Evolutionary conservation across 2,113 vertebrate species (phyloP), one percentile per base, ranked within the genome.

Genomic region (Caretta caretta): DNA sequence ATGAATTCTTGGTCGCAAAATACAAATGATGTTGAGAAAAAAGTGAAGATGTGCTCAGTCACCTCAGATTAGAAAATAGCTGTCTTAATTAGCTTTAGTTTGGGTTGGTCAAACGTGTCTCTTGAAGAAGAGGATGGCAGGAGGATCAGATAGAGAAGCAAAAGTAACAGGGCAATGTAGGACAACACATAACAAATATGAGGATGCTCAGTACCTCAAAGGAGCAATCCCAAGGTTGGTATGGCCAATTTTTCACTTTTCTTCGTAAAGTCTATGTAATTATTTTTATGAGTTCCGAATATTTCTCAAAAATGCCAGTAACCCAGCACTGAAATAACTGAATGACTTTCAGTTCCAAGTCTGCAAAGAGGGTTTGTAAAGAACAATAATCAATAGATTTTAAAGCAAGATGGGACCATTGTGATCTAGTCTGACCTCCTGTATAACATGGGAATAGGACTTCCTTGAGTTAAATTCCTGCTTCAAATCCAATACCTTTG

Each of bases 231-330:
- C 24, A 49, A 10, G 84, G 79, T 12, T 81, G 3, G 12, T 80
- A 93, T 86, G 88, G 83, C 50, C 48, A 76, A 42, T 65, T 90
- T 90, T 86, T 90, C 22, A 86, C 75, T 88, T 90, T 57, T 49
- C 87, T 80, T 90, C 83, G 85, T 46, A 51, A 90, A 86, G 57
- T 83, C 81, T 29, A 83, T 62, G 35, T 54, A 8, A 85, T 80
- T 85, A 31, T 93, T 48, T 65, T 81, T 46, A 35, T 19, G 50
- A 50, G 16, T 38, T 93, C 75, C 84, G 53, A 22, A 91, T 82
- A 56, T 50, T 84, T 87, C 59, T 49, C 5, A 56, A 78, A 35
- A 29, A 50, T 90, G 38, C 89, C 90, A 85, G 84, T 87, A 85
- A 50, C 27, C 78, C 11, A 57, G 25, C 29, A 31, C 57, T 31